phyloP scores from a whole-genome alignment of 2,113 vertebrate species.

The Solenodon paradoxus region DNA sequence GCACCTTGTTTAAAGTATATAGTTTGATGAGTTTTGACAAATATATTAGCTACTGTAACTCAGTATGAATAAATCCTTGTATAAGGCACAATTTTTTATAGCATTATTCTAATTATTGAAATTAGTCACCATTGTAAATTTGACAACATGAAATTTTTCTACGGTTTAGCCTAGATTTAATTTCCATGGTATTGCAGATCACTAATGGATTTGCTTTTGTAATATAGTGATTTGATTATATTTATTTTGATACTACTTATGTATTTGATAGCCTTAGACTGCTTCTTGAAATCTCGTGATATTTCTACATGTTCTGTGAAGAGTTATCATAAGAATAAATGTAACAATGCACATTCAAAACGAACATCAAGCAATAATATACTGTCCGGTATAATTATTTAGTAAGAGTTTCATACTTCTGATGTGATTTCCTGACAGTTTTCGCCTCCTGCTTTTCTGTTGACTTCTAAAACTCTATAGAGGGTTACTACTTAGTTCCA shows the following conservation, averaged over 20 bases:
- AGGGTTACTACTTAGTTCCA: neutral
- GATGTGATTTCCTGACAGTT: neutral
- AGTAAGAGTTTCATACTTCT: neutral
- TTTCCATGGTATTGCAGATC: neutral
- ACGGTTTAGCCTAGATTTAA: neutral
- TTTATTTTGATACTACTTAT: neutral
- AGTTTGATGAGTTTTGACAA: neutral
- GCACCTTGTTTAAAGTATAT: neutral
- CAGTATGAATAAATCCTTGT: neutral
- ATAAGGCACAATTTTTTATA: neutral
- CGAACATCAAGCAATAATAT: neutral
- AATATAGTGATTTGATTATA: neutral
- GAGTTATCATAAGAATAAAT: neutral
- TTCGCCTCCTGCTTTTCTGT: neutral
- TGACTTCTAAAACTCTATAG: neutral
- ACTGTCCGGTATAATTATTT: neutral
- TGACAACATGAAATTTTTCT: neutral
- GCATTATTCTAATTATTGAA: neutral
- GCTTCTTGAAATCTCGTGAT: neutral
- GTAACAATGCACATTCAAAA: neutral
- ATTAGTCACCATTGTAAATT: neutral
- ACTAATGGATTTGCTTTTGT: neutral
- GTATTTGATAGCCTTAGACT: accelerated
- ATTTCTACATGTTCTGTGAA: neutral
- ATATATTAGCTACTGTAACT: neutral